Evolutionary conservation across 2,888 invertebrate species (phyloP).

Genomic region (Gastrophysa polygoni): DNA sequence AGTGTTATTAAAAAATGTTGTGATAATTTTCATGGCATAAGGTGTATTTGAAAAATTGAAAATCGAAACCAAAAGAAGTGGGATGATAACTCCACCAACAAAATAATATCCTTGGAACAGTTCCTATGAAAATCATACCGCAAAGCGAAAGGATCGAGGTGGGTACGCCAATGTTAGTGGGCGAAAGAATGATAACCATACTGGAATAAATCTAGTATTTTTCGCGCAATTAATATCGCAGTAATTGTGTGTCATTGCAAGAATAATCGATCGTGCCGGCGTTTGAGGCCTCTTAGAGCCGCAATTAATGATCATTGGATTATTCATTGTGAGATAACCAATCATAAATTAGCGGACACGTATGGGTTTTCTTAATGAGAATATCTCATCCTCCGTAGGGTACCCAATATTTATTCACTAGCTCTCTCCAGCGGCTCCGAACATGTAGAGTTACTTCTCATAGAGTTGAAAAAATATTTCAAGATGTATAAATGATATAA

Average conservation of each 20-base stretch:
- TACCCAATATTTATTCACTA: background rate
- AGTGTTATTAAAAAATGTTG: too few species aligned
- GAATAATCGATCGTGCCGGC: constrained; percentile 26
- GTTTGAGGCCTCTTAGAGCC: constrained; percentile 27
- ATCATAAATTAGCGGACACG: constrained; percentile 31
- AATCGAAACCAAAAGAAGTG: too few species aligned
- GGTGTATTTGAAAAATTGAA: too few species aligned
- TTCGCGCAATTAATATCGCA: constrained; percentile 24
- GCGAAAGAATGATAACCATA: background rate
- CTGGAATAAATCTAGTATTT: constrained; percentile 23
- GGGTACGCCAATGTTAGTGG: background rate
- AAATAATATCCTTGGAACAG: too few species aligned
- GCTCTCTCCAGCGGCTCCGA: too few species aligned
- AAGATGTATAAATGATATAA: too few species aligned
- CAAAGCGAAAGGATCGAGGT: too few species aligned
- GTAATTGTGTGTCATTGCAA: constrained; percentile 27
- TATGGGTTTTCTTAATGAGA: constrained; percentile 32
- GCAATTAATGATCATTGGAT: constrained; percentile 29
- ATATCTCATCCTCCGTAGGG: constrained; percentile 6
- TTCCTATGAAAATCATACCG: too few species aligned
- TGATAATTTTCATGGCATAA: too few species aligned
- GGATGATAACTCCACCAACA: too few species aligned
- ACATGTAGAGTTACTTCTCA: too few species aligned
- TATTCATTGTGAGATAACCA: constrained; percentile 27
- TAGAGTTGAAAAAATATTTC: too few species aligned